phyloP scores from a whole-genome alignment of 2,113 vertebrate species.

The Oreochromis spilurus region DNA sequence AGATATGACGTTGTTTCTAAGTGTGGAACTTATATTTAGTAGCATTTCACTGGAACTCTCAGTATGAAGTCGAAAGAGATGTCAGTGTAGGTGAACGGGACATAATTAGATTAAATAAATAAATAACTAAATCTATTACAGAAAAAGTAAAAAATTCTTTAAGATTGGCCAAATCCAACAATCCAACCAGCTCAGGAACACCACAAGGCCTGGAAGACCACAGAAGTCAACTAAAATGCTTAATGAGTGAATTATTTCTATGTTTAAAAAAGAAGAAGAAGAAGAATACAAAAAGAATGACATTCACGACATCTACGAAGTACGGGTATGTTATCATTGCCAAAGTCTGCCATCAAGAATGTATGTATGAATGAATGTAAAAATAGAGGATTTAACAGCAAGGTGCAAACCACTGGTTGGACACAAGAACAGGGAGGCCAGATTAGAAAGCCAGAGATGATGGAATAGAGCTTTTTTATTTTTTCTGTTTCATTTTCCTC shows the following conservation, averaged over 20 bases:
- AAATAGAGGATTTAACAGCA: not conserved
- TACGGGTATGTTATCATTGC: not conserved
- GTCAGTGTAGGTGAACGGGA: not conserved
- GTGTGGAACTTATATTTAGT: not conserved
- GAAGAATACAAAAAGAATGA: not conserved
- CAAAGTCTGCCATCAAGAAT: not conserved
- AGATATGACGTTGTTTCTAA: not conserved
- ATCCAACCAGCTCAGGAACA: not conserved
- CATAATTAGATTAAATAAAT: not conserved
- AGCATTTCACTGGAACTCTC: not conserved
- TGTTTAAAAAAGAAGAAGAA: not conserved
- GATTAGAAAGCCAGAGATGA: not conserved
- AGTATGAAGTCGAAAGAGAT: not conserved
- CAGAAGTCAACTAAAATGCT: not conserved
- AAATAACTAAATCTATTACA: not conserved
- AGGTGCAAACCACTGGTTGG: not conserved
- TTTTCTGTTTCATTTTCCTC: not conserved
- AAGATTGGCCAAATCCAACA: not conserved
- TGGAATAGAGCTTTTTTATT: not conserved
- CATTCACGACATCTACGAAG: not conserved
- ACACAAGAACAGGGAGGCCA: not conserved
- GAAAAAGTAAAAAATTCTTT: not conserved
- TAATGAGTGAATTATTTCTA: not conserved
- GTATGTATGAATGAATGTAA: too few relatives aligned
- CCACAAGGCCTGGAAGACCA: not conserved